These are phyloP conservation scores for Orussus abietinus DNA, from an alignment of 1,140 invertebrate species.

Conservation along the genomic window DNA sequence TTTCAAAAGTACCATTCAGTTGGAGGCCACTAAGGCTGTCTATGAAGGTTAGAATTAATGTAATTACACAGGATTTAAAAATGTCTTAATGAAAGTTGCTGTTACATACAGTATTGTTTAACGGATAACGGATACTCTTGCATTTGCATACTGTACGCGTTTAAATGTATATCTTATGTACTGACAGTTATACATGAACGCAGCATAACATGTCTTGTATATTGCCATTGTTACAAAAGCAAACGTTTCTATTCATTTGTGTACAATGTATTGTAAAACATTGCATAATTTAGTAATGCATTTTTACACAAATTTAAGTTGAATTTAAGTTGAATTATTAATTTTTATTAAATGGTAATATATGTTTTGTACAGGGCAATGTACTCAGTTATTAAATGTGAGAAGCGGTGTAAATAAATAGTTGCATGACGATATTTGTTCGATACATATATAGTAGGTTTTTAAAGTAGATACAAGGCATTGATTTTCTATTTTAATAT, in stretches of 20 bases:
- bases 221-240: no score
- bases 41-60: constrained; percentile 39
- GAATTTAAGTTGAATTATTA: no score
- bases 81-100: neutral
- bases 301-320: no score
- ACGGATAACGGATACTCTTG: constrained; percentile 5
- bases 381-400: no score
- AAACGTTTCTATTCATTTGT: no score
- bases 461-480: neutral
- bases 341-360: neutral
- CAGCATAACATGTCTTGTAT: no score
- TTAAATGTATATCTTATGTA: neutral
- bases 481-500: constrained; percentile 2
- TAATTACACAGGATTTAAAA: constrained; percentile 3
- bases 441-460: neutral
- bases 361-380: no score
- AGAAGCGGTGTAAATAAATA: no score
- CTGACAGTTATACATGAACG: no score
- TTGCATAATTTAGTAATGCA: no score
- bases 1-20: constrained; percentile 52
- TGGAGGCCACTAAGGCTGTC: constrained; percentile 44
- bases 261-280: no score
- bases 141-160: constrained; percentile 1
- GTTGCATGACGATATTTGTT: constrained; percentile 2
- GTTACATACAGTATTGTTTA: no score